phyloP scores from a whole-genome alignment of 2,113 vertebrate genomes.

The Pogonocichla stellata region DNA sequence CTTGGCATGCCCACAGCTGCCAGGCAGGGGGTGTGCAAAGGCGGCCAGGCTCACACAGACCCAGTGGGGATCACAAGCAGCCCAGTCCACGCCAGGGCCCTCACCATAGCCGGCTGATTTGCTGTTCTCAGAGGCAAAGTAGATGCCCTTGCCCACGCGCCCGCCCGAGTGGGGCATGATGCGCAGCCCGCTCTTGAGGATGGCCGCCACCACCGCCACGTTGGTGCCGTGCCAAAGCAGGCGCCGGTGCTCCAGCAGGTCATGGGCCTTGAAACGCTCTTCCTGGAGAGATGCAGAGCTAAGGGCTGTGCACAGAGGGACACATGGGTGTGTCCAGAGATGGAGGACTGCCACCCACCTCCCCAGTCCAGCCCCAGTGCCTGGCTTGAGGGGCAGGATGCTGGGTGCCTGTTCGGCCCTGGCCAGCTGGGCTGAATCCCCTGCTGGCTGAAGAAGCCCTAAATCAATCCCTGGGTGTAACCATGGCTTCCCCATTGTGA shows the following conservation, averaged over 20 bases:
- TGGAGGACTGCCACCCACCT: not conserved
- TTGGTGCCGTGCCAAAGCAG: conserved; percentile 93
- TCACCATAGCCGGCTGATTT: conserved; percentile 88
- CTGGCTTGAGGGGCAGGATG: not conserved
- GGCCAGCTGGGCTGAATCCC: not conserved
- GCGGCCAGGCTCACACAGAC: not conserved
- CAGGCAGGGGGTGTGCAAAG: not conserved
- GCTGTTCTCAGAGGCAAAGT: conserved; percentile 89
- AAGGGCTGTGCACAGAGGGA: not conserved
- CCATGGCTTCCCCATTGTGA: not conserved
- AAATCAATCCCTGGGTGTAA: not conserved
- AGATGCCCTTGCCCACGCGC: conserved; percentile 84
- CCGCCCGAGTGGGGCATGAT: conserved; percentile 93
- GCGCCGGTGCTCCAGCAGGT: conserved; percentile 80
- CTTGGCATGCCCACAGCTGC: not conserved
- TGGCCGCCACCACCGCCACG: conserved; percentile 85
- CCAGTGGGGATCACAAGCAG: not conserved
- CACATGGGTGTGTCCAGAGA: accelerated
- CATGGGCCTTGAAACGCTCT: conserved; percentile 73
- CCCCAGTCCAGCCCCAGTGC: not conserved
- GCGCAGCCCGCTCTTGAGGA: conserved; percentile 88
- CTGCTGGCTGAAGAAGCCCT: not conserved
- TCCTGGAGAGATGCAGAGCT: conserved; percentile 64
- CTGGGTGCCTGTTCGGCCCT: accelerated
- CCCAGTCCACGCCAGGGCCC: not conserved